Percentiles rank a stretch among this genome's conserved stretches.
Conservation (phyloP, 2,888 invertebrate species). For the Clitarchus hookeri region DNA sequence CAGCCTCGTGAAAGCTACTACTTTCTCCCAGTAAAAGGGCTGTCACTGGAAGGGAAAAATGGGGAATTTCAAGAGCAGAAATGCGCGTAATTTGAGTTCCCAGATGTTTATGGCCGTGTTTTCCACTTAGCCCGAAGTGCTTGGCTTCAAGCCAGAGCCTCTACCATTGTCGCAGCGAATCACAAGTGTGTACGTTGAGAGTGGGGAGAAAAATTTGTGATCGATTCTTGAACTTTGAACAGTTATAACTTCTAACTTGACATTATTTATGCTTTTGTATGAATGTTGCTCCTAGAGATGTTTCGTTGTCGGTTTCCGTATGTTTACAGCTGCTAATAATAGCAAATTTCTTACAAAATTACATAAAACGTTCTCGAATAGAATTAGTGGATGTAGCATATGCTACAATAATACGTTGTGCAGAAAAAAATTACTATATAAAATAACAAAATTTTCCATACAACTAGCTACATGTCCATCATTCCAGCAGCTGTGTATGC, state of each 20-base stretch:
- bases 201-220: background rate
- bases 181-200: background rate
- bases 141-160: background rate
- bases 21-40: background rate
- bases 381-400: no score
- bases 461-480: no score
- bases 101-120: conserved; percentile 9
- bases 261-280: background rate
- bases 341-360: no score
- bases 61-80: background rate
- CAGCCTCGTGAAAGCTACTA: background rate
- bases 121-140: conserved; percentile 8
- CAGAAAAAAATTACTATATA: no score
- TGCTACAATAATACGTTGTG: no score
- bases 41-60: background rate
- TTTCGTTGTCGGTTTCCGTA: no score
- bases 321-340: no score
- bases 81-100: background rate
- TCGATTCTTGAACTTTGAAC: background rate
- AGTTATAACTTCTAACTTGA: background rate
- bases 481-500: no score
- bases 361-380: no score
- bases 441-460: no score
- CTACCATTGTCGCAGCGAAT: background rate
- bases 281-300: no score